Conservation (phyloP, 1,140 invertebrate species). For the Tenebrio molitor region DNA sequence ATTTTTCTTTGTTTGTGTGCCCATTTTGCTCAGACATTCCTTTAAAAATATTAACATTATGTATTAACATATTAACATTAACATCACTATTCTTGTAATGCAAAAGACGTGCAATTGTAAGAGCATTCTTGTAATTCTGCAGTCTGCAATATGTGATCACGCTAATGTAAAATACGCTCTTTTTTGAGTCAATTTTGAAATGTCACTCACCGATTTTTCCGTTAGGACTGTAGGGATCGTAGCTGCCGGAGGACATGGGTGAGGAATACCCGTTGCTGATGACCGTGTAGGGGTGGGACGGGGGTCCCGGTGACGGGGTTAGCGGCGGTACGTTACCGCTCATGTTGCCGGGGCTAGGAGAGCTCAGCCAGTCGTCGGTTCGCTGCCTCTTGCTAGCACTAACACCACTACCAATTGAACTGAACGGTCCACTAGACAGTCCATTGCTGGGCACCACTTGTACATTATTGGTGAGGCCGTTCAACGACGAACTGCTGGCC, state of each 20-base stretch:
- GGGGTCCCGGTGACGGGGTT: constrained; percentile 72
- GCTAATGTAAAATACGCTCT: too few relatives aligned
- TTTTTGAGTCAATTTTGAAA: too few relatives aligned
- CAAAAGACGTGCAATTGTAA: too few relatives aligned
- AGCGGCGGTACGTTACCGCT: constrained; percentile 71
- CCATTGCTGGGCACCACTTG: constrained; percentile 43
- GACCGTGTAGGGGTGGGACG: constrained; percentile 70
- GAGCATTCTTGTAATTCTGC: too few relatives aligned
- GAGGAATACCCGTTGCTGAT: constrained; percentile 86
- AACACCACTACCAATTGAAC: constrained; percentile 41
- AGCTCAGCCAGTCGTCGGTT: constrained; percentile 75
- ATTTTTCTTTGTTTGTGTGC: too few relatives aligned
- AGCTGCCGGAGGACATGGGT: constrained; percentile 85
- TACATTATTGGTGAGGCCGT: constrained; percentile 48
- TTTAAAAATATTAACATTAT: too few relatives aligned
- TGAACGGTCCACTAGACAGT: constrained; percentile 55
- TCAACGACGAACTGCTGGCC: constrained; percentile 42
- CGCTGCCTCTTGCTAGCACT: constrained; percentile 57
- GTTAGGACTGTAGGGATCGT: constrained; percentile 88
- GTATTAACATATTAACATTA: too few relatives aligned
- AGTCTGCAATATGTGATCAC: too few relatives aligned
- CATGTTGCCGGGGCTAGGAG: constrained; percentile 72
- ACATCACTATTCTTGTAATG: too few relatives aligned
- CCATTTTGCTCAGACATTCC: too few relatives aligned
- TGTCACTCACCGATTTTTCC: constrained; percentile 88